Percentiles rank a stretch among this genome's conserved stretches.
Evolutionary conservation across 2,113 vertebrate genomes (phyloP).

Genomic region (Semnopithecus entellus): DNA sequence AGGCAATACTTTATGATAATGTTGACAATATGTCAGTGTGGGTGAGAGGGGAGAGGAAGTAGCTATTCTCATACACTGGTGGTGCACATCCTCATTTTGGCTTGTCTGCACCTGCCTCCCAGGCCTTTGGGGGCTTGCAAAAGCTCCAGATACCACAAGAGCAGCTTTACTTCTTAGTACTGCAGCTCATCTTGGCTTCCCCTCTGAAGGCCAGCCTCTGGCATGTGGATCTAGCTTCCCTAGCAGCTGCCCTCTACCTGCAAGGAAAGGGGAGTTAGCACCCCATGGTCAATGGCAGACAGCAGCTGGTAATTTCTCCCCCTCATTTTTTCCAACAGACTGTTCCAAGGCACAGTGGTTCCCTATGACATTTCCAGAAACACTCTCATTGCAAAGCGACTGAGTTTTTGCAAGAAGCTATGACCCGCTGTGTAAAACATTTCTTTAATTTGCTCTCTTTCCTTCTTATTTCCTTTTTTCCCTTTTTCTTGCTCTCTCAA

Average conservation of each 20-base stretch:
- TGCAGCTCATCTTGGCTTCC: neutral
- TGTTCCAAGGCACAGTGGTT: neutral
- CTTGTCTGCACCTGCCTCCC: neutral
- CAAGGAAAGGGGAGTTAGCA: neutral
- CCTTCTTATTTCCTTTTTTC: neutral
- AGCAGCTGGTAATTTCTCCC: neutral
- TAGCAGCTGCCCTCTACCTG: neutral
- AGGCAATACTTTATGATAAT: neutral
- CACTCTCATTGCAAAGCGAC: neutral
- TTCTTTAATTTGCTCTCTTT: neutral
- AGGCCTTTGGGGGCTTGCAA: neutral
- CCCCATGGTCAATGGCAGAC: neutral
- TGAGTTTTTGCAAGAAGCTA: neutral
- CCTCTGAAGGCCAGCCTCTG: neutral
- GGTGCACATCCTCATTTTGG: neutral
- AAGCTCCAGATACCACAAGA: neutral
- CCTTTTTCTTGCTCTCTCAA: neutral
- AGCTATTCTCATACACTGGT: fast-evolving
- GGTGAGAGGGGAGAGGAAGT: neutral
- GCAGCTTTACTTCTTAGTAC: neutral
- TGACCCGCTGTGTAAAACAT: neutral
- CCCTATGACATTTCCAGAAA: neutral
- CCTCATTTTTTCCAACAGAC: neutral
- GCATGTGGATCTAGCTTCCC: neutral
- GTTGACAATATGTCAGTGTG: neutral